Evolutionary conservation across 2,797 vertebrate genomes (phyloP).

Genomic region (Semotilus atromaculatus): DNA sequence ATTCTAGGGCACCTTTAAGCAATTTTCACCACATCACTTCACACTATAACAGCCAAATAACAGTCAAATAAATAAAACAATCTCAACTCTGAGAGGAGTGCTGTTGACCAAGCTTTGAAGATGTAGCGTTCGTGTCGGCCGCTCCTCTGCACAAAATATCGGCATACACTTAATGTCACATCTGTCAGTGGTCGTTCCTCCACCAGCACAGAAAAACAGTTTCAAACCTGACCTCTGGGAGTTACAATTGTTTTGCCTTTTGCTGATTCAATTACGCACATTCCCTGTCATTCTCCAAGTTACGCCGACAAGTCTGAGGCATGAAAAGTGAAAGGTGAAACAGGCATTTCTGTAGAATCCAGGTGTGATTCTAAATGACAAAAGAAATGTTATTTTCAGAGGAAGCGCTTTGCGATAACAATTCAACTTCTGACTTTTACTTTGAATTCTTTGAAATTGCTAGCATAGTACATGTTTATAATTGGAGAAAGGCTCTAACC

Average conservation of each 20-base stretch:
- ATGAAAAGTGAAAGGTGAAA: conserved; percentile 32
- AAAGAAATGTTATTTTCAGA: neutral
- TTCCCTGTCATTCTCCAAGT: conserved; percentile 39
- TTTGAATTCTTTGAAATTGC: neutral
- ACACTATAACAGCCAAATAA: neutral
- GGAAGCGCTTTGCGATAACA: neutral
- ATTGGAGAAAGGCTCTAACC: conserved; percentile 19
- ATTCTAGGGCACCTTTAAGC: no score
- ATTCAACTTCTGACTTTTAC: conserved; percentile 10
- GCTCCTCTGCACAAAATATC: conserved; percentile 59
- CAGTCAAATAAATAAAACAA: neutral
- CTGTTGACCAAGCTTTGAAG: conserved; percentile 47
- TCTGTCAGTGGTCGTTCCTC: conserved; percentile 54
- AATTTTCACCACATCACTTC: neutral
- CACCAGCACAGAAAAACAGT: conserved; percentile 50
- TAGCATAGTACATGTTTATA: neutral
- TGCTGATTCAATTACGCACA: conserved; percentile 43
- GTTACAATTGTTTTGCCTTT: conserved; percentile 49
- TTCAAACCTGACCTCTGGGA: conserved; percentile 54
- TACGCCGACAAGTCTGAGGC: conserved; percentile 30
- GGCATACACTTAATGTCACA: conserved; percentile 50
- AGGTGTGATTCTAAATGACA: neutral
- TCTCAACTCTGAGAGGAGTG: conserved; percentile 25
- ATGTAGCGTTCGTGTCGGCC: conserved; percentile 47
- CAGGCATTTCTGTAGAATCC: neutral